These are phyloP conservation scores for Onychomys torridus DNA, from an alignment of 2,797 vertebrate genomes.

Conservation along the genomic window DNA sequence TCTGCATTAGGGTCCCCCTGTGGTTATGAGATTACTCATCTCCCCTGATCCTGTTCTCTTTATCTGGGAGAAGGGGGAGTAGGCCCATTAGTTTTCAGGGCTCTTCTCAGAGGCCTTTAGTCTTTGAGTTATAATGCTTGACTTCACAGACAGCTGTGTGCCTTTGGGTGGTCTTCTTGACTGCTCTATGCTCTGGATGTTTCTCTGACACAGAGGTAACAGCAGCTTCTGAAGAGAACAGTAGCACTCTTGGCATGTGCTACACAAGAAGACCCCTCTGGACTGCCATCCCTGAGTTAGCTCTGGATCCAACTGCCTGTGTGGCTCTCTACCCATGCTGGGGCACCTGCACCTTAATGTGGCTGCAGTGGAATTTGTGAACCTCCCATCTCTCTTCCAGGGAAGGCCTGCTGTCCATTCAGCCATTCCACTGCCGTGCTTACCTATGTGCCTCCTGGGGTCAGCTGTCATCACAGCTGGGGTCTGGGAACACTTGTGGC, in stretches of 20 bases:
- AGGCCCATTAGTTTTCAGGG: not conserved
- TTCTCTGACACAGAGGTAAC: rapidly evolving
- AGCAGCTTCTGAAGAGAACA: not conserved
- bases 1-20: rapidly evolving
- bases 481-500: not conserved
- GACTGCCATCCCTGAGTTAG: not conserved
- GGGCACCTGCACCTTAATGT: not conserved
- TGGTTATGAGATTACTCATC: not conserved
- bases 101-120: rapidly evolving
- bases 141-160: not conserved
- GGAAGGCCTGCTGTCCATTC: not conserved
- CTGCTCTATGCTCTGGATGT: not conserved
- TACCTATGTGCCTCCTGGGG: no score
- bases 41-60: no score
- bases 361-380: not conserved
- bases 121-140: not conserved
- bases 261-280: not conserved
- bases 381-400: not conserved
- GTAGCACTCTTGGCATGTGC: not conserved
- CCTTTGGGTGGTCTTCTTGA: not conserved
- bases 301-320: not conserved
- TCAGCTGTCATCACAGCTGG: no score
- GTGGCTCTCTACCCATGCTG: not conserved
- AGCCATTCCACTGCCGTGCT: not conserved
- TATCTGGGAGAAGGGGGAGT: rapidly evolving